Evolutionary conservation across 2,888 invertebrate species (phyloP).

Genomic region (Bellardia bayeri): DNA sequence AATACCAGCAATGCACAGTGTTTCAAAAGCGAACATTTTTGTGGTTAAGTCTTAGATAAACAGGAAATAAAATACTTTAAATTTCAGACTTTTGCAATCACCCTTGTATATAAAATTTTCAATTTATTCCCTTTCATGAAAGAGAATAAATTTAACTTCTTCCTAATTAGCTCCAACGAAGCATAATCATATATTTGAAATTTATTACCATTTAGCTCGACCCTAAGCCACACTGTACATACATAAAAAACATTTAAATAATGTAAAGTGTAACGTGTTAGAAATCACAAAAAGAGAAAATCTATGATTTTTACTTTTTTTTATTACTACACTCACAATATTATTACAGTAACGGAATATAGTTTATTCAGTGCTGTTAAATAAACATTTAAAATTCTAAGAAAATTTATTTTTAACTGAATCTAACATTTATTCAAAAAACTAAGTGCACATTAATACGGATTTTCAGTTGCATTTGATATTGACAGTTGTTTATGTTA

Average conservation of each 20-base stretch:
- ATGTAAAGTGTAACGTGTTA: not conserved
- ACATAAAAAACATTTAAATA: not conserved
- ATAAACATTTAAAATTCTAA: too few species aligned
- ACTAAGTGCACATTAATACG: too few species aligned
- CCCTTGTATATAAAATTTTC: not conserved
- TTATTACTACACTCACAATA: too few species aligned
- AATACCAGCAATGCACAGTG: not conserved
- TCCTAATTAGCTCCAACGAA: not conserved
- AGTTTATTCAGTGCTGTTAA: too few species aligned
- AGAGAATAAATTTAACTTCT: not conserved
- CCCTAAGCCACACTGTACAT: not conserved
- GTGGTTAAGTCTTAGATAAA: too few species aligned
- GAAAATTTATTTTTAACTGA: too few species aligned
- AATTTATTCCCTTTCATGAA: not conserved
- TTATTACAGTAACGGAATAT: too few species aligned
- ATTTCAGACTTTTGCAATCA: not conserved
- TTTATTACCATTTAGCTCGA: constrained; percentile 17
- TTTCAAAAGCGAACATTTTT: too few species aligned
- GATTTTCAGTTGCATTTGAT: too few species aligned
- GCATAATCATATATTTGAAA: constrained; percentile 12
- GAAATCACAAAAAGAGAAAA: not conserved
- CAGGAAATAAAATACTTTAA: too few species aligned
- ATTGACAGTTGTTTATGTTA: too few species aligned
- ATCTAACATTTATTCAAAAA: too few species aligned
- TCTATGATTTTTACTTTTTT: not conserved